phyloP scores from a whole-genome alignment of 2,113 vertebrate species.

The Carassius gibelio region DNA sequence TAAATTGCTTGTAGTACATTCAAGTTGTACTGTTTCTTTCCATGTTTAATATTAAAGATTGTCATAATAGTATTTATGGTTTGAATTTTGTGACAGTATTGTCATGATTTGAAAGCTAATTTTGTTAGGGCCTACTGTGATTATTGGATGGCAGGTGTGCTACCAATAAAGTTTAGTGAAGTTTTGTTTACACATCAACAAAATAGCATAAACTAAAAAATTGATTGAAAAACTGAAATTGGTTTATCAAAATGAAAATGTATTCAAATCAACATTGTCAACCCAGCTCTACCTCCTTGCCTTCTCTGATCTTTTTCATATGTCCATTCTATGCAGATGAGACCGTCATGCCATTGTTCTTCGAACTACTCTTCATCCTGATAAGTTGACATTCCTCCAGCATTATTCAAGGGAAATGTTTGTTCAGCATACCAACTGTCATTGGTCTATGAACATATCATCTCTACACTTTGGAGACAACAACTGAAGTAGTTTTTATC shows the following conservation, averaged over 20 bases:
- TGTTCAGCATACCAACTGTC: neutral
- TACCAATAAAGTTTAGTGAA: neutral
- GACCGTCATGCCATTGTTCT: neutral
- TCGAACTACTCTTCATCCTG: constrained; percentile 4
- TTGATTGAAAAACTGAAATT: neutral
- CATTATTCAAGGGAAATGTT: constrained; percentile 18
- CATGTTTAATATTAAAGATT: too few relatives aligned
- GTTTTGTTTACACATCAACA: neutral
- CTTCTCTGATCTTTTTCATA: neutral
- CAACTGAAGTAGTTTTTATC: neutral
- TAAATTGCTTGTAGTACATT: too few relatives aligned
- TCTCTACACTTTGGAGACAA: constrained; percentile 25
- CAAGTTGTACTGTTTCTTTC: too few relatives aligned
- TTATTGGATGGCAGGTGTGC: neutral
- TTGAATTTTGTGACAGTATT: too few relatives aligned
- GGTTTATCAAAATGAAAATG: neutral
- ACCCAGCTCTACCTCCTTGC: neutral
- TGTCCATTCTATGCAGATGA: constrained; percentile 29
- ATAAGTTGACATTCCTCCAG: constrained; percentile 30
- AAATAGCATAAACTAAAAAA: neutral
- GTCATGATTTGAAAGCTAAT: neutral
- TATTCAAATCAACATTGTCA: neutral
- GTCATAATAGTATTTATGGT: too few relatives aligned
- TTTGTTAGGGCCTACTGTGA: neutral
- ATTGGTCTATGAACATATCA: neutral